Evolutionary conservation across 64 coral and sea anemone genomes (phyloP), one percentile per base, ranked within the genome.

Genomic region (Acropora tenuis): DNA sequence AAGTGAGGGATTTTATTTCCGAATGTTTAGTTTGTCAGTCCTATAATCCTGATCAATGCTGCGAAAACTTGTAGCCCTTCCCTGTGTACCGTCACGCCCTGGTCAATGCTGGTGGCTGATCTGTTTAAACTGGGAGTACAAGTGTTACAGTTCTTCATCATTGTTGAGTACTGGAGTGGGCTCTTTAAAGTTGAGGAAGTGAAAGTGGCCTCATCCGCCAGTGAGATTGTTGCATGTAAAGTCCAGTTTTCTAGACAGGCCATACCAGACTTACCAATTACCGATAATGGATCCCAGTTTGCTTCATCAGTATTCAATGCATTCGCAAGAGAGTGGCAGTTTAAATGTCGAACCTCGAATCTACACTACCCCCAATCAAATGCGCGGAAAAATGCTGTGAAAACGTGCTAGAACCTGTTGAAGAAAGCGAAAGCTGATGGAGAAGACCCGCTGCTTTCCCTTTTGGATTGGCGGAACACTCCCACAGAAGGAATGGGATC

Each of bases 101-200:
- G 89, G 89, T 91, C 89, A 16, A 89, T 1, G 4, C 75, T 89
- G 7, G 50, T 74, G 20, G 75, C 87, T 41, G 87, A 89, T 40
- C 47, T 89, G 12, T 89, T 89, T 59, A 40, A 78, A 0, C 87
- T 89, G 20, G 75, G 89, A 52, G 46, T 82, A 11, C 89, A 90
- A 30, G 30, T 30, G 30, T 30, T 30, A 65, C 55, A 80, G 5
- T 7, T 82, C 74, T 50, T 82, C 30, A 41, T 76, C 17, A 65
- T 91, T 40, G 89, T 91, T 12, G 78, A 91, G 5, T 91, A 91
- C 69, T 83, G 89, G 60, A 82, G 59, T 7, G 80, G 89, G n/a
- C 84, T 82, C 89, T 91, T 91, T 44, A 79, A 91, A 91, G 89
- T 90, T 13, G 78, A 90, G 48, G 79, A 90, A 79, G 44, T 90